Evolutionary conservation across 2,113 vertebrate species (phyloP).

Genomic region (Nannospalax galili): DNA sequence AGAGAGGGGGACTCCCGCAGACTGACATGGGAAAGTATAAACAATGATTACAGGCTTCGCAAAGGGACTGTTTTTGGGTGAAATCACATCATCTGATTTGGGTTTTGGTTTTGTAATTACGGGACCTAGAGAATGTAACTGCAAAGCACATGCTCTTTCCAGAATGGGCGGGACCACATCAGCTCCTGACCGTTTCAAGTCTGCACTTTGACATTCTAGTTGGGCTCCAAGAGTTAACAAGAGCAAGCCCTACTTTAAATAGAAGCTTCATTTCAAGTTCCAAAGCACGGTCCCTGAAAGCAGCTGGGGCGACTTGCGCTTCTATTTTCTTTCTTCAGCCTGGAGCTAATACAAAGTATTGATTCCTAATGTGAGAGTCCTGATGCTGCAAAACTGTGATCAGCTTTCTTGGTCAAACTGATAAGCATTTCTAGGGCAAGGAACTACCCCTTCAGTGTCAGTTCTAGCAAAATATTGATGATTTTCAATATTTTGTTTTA

Average conservation of each 20-base stretch:
- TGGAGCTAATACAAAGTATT: conserved; percentile 1
- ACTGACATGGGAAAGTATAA: conserved; percentile 75
- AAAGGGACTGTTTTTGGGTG: conserved; percentile 16
- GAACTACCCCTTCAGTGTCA: not conserved
- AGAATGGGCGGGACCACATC: not conserved
- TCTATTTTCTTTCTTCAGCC: conserved; percentile 41
- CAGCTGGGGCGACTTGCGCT: not conserved
- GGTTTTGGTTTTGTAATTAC: conserved; percentile 61
- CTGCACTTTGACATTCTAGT: conserved; percentile 23
- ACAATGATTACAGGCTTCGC: conserved; percentile 44
- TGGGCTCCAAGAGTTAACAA: not conserved
- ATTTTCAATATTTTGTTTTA: not conserved
- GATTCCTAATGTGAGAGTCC: not conserved
- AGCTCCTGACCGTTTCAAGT: not conserved
- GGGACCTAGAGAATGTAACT: not conserved
- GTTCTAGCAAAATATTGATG: not conserved
- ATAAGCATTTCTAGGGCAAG: conserved; percentile 2
- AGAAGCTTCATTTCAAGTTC: conserved; percentile 25
- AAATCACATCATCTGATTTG: conserved; percentile 60
- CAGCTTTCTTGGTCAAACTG: conserved; percentile 50
- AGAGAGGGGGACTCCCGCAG: conserved; percentile 39
- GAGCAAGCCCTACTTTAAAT: not conserved
- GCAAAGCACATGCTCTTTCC: conserved; percentile 34
- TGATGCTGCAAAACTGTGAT: not conserved
- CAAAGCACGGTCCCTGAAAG: conserved; percentile 26